Percentiles rank a stretch among this genome's conserved stretches.
Conservation (phyloP, 2,888 invertebrate species). For the Pollenia labialis region DNA sequence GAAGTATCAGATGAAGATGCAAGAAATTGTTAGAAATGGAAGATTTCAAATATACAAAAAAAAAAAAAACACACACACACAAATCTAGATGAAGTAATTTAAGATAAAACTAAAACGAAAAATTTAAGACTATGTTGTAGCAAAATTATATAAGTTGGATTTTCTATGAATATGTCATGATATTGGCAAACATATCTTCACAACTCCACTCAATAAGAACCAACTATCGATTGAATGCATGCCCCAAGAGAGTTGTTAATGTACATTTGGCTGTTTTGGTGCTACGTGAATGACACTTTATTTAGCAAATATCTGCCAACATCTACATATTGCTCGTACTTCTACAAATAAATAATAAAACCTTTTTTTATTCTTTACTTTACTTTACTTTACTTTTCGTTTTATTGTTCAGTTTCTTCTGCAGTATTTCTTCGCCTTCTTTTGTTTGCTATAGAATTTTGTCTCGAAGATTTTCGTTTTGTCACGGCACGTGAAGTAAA, state of each 20-base stretch:
- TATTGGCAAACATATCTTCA: constrained; percentile 14
- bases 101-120: not conserved
- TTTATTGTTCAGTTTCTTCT: constrained; percentile 23
- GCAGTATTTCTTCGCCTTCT: constrained; percentile 44
- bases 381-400: not conserved
- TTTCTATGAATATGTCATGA: constrained; percentile 11
- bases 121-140: not conserved
- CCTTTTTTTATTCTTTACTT: constrained; percentile 4
- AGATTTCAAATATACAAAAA: not conserved
- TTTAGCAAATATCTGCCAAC: constrained; percentile 36
- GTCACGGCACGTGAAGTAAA: constrained; percentile 28
- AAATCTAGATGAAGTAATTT: constrained; percentile 7
- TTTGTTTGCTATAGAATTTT: constrained; percentile 39
- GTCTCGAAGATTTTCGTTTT: constrained; percentile 73
- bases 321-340: constrained; percentile 28
- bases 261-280: constrained; percentile 21
- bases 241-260: constrained; percentile 31
- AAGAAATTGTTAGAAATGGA: constrained; percentile 4
- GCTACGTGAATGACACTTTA: constrained; percentile 38
- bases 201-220: constrained; percentile 13
- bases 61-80: not conserved
- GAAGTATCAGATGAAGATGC: not conserved
- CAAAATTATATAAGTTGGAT: constrained; percentile 11
- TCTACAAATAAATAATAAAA: constrained; percentile 53
- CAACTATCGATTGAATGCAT: constrained; percentile 41